These are phyloP conservation scores for Parnassius orleans DNA, from an alignment of 2,888 invertebrate species.

Conservation along the genomic window DNA sequence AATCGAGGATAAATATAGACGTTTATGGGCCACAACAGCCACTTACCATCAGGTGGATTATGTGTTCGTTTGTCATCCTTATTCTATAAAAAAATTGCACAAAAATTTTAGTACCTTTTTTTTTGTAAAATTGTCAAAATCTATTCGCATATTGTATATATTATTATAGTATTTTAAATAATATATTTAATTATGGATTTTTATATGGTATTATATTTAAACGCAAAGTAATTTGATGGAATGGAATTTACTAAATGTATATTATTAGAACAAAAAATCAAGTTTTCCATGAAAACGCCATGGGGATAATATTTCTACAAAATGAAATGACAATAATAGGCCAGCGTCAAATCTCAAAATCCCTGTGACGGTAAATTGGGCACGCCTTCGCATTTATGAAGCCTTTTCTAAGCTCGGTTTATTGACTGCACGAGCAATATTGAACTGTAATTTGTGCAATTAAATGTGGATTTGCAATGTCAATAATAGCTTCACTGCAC, in stretches of 20 bases:
- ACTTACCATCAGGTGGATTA: too few species aligned
- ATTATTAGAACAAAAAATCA: neutral
- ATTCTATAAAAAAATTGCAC: too few species aligned
- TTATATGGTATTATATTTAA: too few species aligned
- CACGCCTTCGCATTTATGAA: conserved; percentile 77
- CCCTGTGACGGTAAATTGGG: conserved; percentile 69
- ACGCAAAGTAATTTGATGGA: too few species aligned
- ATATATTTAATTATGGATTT: too few species aligned
- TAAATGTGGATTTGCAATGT: conserved; percentile 34
- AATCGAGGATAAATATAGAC: too few species aligned
- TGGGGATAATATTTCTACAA: conserved; percentile 62
- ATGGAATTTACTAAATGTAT: neutral
- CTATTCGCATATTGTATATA: too few species aligned
- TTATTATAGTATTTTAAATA: too few species aligned
- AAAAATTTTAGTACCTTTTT: too few species aligned
- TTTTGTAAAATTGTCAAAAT: too few species aligned
- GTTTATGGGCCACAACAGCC: too few species aligned
- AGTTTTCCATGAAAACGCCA: conserved; percentile 4
- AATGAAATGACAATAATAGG: conserved; percentile 65
- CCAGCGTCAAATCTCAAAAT: conserved; percentile 70
- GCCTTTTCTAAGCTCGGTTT: conserved; percentile 52
- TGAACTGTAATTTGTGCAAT: conserved; percentile 25
- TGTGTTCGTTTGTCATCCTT: too few species aligned
- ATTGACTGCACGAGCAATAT: conserved; percentile 32
- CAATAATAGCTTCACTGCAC: conserved; percentile 7